Evolutionary conservation across 2,113 vertebrate genomes (phyloP), one percentile per base, ranked within the genome.

Genomic region (Dasyornis broadbenti): DNA sequence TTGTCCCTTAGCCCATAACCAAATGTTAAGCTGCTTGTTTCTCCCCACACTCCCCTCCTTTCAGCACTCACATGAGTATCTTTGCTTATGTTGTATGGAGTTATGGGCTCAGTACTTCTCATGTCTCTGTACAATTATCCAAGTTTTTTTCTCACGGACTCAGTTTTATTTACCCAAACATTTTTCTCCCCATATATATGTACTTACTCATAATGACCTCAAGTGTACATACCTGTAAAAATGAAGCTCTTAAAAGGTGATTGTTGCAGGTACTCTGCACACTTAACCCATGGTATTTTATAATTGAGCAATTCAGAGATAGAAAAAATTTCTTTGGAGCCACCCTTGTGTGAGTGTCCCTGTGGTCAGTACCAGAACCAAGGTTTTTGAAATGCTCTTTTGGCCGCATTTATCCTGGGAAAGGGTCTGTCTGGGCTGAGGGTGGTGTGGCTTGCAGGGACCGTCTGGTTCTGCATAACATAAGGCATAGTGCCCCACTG

Each of bases 1-100:
- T 96, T 96, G 83, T 90, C 91, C 95, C 96, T 31, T 86, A 93
- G 94, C 97, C 96, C 87, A 64, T 77, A 83, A 56, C 50, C 52
- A 86, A 95, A 90, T 72, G 45, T 76, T 94, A 87, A 84, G 61
- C 95, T 94, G 65, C 83, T 86, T 87, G 50, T 95, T 90, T 87
- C 82, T 54, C 13, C 72, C 64, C 1, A 3, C 47, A 11, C 50
- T 94, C 82, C 81, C 61, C 69, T 88, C 50, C 89, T 96, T 96
- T 95, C 54, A 57, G 79, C 2, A 4, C 92, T 86, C 82, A 61
- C 94, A 93, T 0, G 37, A 69, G 84, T 96, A 94, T 89, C 65
- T 93, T 94, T 95, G 40, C 91, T 90, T 93, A 30, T 73, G 80
- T 63, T 89, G 16, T 40, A 42, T 23, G 61, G 83, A 92, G n/a